These are phyloP conservation scores for Catagonus wagneri DNA, from an alignment of 2,113 vertebrate genomes.

Conservation along the genomic window DNA sequence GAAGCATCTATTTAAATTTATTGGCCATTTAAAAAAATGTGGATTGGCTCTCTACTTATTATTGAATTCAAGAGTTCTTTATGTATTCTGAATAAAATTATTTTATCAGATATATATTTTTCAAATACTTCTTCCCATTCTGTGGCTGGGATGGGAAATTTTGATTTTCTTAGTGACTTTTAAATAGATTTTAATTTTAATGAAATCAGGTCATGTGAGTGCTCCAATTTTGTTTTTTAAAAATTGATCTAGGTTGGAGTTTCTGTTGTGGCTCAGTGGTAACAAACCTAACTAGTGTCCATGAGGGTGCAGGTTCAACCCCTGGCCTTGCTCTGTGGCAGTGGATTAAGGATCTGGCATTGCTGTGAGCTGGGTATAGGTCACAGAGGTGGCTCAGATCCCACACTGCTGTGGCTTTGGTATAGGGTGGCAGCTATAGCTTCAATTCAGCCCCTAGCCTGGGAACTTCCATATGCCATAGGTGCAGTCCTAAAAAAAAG, in stretches of 20 bases:
- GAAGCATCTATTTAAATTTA: neutral
- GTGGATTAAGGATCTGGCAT: too few species aligned
- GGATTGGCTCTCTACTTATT: neutral
- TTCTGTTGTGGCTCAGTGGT: too few species aligned
- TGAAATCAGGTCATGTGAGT: neutral
- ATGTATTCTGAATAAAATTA: neutral
- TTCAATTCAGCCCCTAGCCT: too few species aligned
- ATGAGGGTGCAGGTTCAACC: too few species aligned
- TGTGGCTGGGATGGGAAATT: neutral
- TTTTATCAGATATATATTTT: neutral
- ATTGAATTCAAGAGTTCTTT: neutral
- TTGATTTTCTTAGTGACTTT: neutral
- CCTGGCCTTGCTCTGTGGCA: too few species aligned
- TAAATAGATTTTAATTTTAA: neutral
- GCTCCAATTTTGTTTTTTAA: neutral
- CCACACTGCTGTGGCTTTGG: too few species aligned
- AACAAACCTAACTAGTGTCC: too few species aligned
- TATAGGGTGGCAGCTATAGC: too few species aligned
- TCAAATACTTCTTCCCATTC: neutral
- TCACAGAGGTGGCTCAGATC: too few species aligned
- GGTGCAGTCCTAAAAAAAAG: too few species aligned
- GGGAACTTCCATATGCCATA: too few species aligned
- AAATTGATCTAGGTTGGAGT: neutral
- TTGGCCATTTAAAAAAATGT: neutral
- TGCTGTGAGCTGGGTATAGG: too few species aligned